phyloP scores from a whole-genome alignment of 2,113 vertebrate genomes.

The Oenanthe melanoleuca region DNA sequence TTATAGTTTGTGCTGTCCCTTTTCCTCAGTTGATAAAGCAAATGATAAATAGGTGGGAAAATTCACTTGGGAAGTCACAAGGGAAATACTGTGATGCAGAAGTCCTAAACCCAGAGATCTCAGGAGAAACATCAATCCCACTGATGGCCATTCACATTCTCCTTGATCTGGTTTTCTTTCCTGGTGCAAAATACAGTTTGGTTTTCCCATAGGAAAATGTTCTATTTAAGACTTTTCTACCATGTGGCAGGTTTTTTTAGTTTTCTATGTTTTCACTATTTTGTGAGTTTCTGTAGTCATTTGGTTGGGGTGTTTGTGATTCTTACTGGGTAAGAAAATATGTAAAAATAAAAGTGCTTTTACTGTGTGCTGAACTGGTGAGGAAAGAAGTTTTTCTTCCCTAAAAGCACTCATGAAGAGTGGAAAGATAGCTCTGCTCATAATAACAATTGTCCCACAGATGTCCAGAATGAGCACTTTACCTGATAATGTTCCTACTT shows the following conservation, averaged over 20 bases:
- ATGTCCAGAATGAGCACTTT: background rate
- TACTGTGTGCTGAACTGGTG: background rate
- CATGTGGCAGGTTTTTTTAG: accelerated
- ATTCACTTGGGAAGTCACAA: background rate
- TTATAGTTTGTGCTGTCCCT: background rate
- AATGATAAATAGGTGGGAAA: background rate
- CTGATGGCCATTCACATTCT: background rate
- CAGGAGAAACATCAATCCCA: background rate
- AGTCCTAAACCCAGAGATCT: background rate
- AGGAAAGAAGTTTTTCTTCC: background rate
- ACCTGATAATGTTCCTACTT: background rate
- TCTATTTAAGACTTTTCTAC: background rate
- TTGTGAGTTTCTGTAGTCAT: background rate
- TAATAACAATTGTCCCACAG: background rate
- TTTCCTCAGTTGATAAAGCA: background rate
- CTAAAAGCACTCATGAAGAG: background rate
- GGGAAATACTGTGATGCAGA: background rate
- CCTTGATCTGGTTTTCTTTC: background rate
- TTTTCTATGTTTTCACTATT: background rate
- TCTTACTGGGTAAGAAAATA: background rate
- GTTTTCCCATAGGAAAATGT: background rate
- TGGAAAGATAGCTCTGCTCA: background rate
- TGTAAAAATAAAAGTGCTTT: background rate
- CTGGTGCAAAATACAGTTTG: background rate
- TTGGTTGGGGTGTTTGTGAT: background rate